phyloP scores from a whole-genome alignment of 2,888 invertebrate genomes.

The Xylota segnis region DNA sequence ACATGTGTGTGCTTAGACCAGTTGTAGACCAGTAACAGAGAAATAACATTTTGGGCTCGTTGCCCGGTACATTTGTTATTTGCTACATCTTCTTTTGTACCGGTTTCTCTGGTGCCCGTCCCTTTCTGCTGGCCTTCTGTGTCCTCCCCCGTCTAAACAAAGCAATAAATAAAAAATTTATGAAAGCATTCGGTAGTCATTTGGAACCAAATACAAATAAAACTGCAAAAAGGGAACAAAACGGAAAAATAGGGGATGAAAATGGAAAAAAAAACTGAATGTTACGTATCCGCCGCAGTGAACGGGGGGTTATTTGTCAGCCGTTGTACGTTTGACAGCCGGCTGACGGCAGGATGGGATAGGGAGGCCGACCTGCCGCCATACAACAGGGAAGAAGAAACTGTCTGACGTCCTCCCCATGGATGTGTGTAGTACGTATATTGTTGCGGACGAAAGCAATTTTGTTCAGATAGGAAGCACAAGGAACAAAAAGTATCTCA shows the following conservation, averaged over 20 bases:
- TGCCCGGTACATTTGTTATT: slow-evolving; percentile 61
- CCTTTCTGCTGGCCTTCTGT: not conserved
- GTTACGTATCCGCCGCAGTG: slow-evolving; percentile 74
- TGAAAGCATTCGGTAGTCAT: slow-evolving; percentile 77
- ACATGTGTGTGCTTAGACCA: slow-evolving; percentile 7
- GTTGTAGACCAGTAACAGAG: slow-evolving; percentile 19
- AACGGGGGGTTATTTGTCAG: slow-evolving; percentile 57
- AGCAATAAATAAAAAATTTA: slow-evolving; percentile 76
- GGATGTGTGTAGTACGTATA: slow-evolving; percentile 34
- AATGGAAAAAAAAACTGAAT: not conserved
- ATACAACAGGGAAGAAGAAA: slow-evolving; percentile 47
- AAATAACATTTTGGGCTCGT: slow-evolving; percentile 70
- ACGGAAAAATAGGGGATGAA: slow-evolving; percentile 12
- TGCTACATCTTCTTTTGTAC: slow-evolving; percentile 60
- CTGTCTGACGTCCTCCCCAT: slow-evolving; percentile 42
- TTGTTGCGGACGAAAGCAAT: slow-evolving; percentile 71
- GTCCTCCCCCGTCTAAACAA: slow-evolving; percentile 53
- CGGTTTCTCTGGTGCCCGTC: not conserved
- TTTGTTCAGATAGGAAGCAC: slow-evolving; percentile 24
- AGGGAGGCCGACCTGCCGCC: slow-evolving; percentile 54
- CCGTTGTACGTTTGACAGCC: slow-evolving; percentile 66
- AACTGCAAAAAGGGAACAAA: slow-evolving; percentile 54
- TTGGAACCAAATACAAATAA: slow-evolving; percentile 74
- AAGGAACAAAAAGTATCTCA: slow-evolving; percentile 53
- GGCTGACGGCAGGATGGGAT: slow-evolving; percentile 12